These are phyloP conservation scores for Neomonachus schauinslandi DNA, from an alignment of 2,113 vertebrate genomes.

Conservation along the genomic window DNA sequence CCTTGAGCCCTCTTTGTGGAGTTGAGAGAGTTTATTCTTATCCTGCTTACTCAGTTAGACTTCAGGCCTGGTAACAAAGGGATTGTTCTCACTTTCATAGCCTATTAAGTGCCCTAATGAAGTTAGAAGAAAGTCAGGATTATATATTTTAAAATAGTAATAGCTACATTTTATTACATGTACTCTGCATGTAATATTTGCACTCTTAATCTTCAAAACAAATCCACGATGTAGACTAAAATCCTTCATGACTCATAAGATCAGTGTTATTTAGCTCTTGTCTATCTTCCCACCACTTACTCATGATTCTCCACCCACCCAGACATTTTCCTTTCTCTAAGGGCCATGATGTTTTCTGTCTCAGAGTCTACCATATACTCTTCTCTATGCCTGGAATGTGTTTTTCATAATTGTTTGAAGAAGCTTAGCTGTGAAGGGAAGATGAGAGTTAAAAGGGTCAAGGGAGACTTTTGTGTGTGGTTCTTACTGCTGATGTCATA, in stretches of 20 bases:
- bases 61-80: not conserved
- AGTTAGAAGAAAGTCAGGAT: not conserved
- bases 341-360: not conserved
- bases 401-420: not conserved
- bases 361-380: not conserved
- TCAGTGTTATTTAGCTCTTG: not conserved
- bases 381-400: not conserved
- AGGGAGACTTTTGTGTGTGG: not conserved
- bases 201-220: not conserved
- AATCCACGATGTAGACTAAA: not conserved
- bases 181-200: not conserved
- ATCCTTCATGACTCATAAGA: not conserved
- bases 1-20: not conserved
- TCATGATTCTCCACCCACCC: not conserved
- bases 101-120: not conserved
- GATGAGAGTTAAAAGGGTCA: not conserved
- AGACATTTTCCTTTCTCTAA: not conserved
- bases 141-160: conserved; percentile 5
- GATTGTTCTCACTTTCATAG: not conserved
- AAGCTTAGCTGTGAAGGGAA: not conserved
- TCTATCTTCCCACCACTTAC: not conserved
- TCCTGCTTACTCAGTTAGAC: not conserved
- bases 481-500: not conserved
- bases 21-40: not conserved
- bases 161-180: not conserved